Evolutionary conservation across 92 coral and sea anemone genomes (phyloP).

Genomic region (Phenganax marumi): DNA sequence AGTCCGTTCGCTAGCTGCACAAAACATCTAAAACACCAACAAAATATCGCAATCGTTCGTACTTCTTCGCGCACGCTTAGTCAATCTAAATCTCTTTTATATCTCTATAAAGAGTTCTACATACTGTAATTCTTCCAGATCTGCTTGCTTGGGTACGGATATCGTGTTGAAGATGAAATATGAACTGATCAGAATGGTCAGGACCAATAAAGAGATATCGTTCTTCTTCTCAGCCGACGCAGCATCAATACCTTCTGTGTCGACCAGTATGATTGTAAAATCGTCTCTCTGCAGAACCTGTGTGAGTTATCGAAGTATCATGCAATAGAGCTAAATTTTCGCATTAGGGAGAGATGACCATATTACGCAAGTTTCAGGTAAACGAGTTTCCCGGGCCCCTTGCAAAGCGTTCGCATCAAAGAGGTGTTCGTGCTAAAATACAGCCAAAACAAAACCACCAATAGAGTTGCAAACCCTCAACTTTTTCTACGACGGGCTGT

Average conservation of each 20-base stretch:
- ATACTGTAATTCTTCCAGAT: constrained; percentile 35
- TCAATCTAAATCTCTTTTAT: no score
- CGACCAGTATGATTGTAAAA: constrained; percentile 74
- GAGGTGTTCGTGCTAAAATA: neutral
- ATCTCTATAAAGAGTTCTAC: neutral
- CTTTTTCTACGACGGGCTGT: neutral
- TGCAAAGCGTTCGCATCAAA: neutral
- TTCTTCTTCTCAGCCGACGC: constrained; percentile 47
- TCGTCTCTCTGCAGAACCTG: constrained; percentile 58
- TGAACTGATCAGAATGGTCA: constrained; percentile 71
- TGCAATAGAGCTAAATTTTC: no score
- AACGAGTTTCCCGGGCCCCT: no score
- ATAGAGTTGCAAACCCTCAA: neutral
- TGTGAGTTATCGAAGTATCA: neutral
- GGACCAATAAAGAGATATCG: constrained; percentile 67
- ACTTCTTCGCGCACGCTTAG: neutral
- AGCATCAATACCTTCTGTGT: constrained; percentile 76
- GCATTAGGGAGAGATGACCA: no score
- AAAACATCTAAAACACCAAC: constrained; percentile 1
- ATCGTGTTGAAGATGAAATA: constrained; percentile 74
- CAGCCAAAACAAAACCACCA: no score
- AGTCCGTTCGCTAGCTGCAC: constrained; percentile 22
- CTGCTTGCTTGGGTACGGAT: constrained; percentile 39
- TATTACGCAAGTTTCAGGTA: no score
- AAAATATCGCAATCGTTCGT: no score